Evolutionary conservation across 1,140 invertebrate species (phyloP), one percentile per base, ranked within the genome.

Genomic region (Drosophila ohnishii): DNA sequence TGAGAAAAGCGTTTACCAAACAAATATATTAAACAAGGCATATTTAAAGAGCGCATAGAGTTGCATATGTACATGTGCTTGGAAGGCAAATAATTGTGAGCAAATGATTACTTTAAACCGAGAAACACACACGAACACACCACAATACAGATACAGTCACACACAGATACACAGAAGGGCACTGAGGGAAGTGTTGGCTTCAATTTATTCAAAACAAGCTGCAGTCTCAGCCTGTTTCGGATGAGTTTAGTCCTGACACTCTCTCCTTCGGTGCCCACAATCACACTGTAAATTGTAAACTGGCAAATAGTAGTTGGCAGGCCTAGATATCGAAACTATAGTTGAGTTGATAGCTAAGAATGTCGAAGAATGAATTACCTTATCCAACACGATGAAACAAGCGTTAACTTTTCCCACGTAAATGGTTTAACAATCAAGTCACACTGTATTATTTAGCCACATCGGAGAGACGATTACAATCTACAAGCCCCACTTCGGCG

Each of bases 381-480:
- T 61, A 48, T n/a, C 47, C 47, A 48, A 53, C 51, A 53, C 50
- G 50, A 47, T 50, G 58, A 79, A 86, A 86, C 75, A 86, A 86
- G 70, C 60, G 83, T 86, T 88, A 86, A 86, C 83, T 87, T 87
- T 77, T 84, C 84, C 84, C 84, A 88, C 84, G 84, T 88, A 88
- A 88, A 75, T 78, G 67, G 75, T 78, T 88, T 71, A 77, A 55
- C 71, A 88, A 84, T 74, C 80, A 84, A 87, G 63, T 73, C 80
- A 77, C 80, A 77, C 66, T 87, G 73, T 87, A 80, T 87, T 66
- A 87, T 80, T 87, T 83, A 88, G 72, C 64, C 71, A 70, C 59
- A 59, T 48, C 65, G 37, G 50, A 47, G 35, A 48, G 53, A 78
- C 59, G 53, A 58, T 53, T 35, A 61, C 47, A 70, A 73, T 39